Conservation (phyloP, 1,140 invertebrate genomes). For the Pantala flavescens region DNA sequence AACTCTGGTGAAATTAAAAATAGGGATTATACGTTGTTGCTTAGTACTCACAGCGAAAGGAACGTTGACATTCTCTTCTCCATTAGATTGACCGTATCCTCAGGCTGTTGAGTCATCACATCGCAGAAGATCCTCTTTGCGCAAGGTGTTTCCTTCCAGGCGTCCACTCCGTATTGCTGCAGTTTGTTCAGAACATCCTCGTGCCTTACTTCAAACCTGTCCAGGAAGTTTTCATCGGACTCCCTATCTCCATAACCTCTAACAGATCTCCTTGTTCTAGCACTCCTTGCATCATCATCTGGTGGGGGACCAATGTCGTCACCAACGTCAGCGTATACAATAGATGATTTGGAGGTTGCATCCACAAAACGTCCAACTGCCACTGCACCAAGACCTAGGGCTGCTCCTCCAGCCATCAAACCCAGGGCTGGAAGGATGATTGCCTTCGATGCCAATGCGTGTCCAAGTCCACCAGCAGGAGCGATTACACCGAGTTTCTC, state of each 20-base stretch:
- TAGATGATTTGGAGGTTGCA: neutral
- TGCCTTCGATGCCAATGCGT: constrained; percentile 34
- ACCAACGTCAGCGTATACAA: neutral
- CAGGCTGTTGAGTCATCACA: constrained; percentile 50
- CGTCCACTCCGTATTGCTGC: constrained; percentile 31
- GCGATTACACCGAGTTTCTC: constrained; percentile 57
- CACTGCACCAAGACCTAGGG: constrained; percentile 63
- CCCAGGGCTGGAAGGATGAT: constrained; percentile 62
- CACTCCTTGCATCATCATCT: constrained; percentile 31
- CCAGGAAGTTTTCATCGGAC: constrained; percentile 39
- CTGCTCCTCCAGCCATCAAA: constrained; percentile 64
- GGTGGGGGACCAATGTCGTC: neutral
- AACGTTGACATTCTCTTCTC: constrained; percentile 65
- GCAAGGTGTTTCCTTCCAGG: constrained; percentile 62
- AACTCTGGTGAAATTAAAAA: too few relatives aligned
- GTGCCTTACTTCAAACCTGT: constrained; percentile 42
- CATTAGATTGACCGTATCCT: constrained; percentile 55
- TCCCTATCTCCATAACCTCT: constrained; percentile 17
- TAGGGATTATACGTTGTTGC: too few relatives aligned
- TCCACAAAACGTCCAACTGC: constrained; percentile 38
- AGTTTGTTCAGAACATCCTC: constrained; percentile 29
- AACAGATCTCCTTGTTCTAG: constrained; percentile 19
- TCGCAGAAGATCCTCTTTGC: constrained; percentile 66
- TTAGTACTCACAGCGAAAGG: constrained; percentile 52
- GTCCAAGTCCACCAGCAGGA: constrained; percentile 23